Evolutionary conservation across 2,888 invertebrate genomes (phyloP), one percentile per base, ranked within the genome.

Genomic region (Caenorhabditis plicata): DNA sequence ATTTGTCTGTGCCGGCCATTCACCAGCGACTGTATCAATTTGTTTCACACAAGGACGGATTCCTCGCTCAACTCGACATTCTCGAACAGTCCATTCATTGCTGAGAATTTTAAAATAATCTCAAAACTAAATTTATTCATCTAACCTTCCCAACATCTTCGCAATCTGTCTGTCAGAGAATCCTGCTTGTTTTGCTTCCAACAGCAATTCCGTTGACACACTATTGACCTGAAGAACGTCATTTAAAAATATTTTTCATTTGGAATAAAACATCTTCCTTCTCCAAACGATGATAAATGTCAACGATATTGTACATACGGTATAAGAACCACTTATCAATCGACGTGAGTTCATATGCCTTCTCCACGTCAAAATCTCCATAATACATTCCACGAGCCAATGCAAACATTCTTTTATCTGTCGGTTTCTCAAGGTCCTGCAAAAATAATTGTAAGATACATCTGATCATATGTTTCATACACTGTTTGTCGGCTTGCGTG

Each of bases 1-100:
- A 83, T 99, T 99, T 1, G 98, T 99, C 27, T 88, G 87, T 0
- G 96, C 96, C 0, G 98, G 98, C 94, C 95, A 99, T 83, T 99
- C 98, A 0, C 95, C 98, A 32, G 98, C 95, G 4, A 98, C 95
- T 0, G 96, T 98, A 82, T 98, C 96, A 67, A 99, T 96, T 85
- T 94, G 92, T 83, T 96, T 96, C 0, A 96, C 91, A 81, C 86
- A 89, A 0, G 94, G 94, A 1, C 85, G 86, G 19, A 95, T 88
- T 35, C 87, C 72, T 41, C 63, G 64, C n/a, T 62, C 60, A 46
- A 74, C 61, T 13, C 83, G 71, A 3, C 73, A 60, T 32, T 78
- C 74, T 27, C 82, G 70, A 26, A 82, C 74, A 2, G 71, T 71
- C 57, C 78, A 68, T 50, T 83, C 82, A 9, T 78, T 80, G 48